Evolutionary conservation across 2,797 vertebrate genomes (phyloP).

Genomic region (Coccyzus lansbergi): DNA sequence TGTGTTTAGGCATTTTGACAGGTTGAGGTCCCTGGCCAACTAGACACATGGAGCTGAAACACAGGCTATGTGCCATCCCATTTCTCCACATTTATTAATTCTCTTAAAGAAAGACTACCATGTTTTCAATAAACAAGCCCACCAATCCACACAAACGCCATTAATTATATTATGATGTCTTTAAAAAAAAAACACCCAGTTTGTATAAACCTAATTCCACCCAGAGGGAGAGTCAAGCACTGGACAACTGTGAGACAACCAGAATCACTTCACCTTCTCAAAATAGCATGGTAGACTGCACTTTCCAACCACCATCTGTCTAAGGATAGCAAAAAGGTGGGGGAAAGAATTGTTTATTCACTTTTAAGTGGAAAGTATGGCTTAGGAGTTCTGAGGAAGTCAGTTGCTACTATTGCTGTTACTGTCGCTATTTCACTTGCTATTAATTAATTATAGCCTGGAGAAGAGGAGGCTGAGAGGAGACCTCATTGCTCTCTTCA

Average conservation of each 20-base stretch:
- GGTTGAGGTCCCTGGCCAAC: background rate
- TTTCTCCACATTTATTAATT: background rate
- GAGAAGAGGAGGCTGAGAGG: no score
- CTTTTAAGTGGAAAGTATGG: background rate
- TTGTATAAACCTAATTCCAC: background rate
- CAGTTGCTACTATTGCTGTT: background rate
- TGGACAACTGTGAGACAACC: background rate
- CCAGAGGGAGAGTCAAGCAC: background rate
- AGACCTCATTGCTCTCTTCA: no score
- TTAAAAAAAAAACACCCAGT: background rate
- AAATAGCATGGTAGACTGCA: background rate
- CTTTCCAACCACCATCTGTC: background rate
- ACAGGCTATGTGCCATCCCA: background rate
- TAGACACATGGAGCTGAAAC: background rate
- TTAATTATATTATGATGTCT: fast-evolving
- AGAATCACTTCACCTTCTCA: background rate
- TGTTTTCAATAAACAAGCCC: background rate
- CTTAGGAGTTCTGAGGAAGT: background rate
- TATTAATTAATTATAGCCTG: background rate
- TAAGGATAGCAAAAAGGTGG: background rate
- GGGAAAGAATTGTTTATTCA: fast-evolving
- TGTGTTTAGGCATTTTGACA: conserved; percentile 12
- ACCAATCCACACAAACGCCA: fast-evolving
- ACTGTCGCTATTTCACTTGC: background rate
- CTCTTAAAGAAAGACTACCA: background rate